These are phyloP conservation scores for Drosophila sturtevanti DNA, from an alignment of 1,140 invertebrate genomes.

Conservation along the genomic window DNA sequence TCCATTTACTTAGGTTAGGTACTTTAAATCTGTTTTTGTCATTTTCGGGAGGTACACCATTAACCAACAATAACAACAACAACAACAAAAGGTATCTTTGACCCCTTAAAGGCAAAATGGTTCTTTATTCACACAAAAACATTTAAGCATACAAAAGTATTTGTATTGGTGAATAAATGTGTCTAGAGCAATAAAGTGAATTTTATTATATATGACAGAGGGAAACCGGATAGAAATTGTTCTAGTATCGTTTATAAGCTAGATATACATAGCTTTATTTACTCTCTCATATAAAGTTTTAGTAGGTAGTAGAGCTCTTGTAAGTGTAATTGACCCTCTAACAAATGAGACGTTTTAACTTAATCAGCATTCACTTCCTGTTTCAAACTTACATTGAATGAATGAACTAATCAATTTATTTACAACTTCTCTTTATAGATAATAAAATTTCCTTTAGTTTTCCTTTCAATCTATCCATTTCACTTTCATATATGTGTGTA, in stretches of 20 bases:
- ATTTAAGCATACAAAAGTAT: not conserved
- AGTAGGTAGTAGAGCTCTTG: not conserved
- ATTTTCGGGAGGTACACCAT: not conserved
- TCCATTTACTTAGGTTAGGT: not conserved
- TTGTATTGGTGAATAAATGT: no score
- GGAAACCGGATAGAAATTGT: not conserved
- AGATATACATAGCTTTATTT: not conserved
- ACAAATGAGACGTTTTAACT: not conserved
- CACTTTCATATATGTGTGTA: not conserved
- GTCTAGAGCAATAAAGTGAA: no score
- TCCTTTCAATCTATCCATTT: not conserved
- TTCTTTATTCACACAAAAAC: not conserved
- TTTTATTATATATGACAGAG: no score
- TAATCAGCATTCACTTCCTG: not conserved
- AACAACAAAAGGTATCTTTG: not conserved
- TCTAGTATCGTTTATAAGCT: not conserved
- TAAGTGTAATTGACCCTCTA: not conserved
- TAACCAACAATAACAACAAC: not conserved
- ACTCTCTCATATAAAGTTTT: no score
- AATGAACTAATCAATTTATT: no score
- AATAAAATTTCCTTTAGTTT: not conserved
- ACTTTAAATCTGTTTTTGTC: conserved; percentile 1
- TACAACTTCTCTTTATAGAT: not conserved
- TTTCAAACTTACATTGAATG: no score
- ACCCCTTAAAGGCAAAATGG: not conserved